Percentiles rank a stretch among this genome's conserved stretches.
Evolutionary conservation across 2,888 invertebrate species (phyloP).

Genomic region (Cerastis leucographa): DNA sequence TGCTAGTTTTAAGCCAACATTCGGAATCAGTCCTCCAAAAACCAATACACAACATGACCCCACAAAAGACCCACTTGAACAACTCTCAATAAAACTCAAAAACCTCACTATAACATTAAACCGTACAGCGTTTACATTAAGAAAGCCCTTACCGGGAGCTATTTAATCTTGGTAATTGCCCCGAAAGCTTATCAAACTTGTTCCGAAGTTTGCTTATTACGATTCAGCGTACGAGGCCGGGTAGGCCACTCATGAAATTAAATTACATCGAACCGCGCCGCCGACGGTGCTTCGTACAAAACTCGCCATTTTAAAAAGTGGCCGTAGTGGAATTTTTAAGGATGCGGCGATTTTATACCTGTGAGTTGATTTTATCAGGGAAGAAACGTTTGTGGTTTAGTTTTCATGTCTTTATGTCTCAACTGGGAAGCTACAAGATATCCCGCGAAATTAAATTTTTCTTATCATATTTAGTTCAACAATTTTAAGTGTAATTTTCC

Average conservation of each 20-base stretch:
- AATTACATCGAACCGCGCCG: constrained; percentile 81
- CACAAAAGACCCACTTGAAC: constrained; percentile 18
- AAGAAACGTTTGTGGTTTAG: constrained; percentile 24
- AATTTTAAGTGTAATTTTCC: no score
- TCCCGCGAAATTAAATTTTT: no score
- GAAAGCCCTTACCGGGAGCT: constrained; percentile 69
- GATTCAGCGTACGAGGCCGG: constrained; percentile 78
- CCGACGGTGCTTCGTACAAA: constrained; percentile 72
- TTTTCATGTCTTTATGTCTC: background rate
- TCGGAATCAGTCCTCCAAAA: background rate
- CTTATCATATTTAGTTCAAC: no score
- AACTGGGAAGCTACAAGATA: background rate
- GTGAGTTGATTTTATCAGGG: constrained; percentile 34
- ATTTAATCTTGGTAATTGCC: constrained; percentile 83
- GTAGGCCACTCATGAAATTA: constrained; percentile 86
- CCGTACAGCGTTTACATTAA: constrained; percentile 66
- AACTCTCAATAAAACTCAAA: constrained; percentile 52
- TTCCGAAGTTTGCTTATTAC: constrained; percentile 83
- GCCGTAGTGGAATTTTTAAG: constrained; percentile 52
- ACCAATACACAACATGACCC: constrained; percentile 10
- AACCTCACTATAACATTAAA: constrained; percentile 58
- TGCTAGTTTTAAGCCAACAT: background rate
- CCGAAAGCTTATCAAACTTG: constrained; percentile 84
- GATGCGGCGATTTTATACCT: constrained; percentile 48
- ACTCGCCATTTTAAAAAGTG: constrained; percentile 80